A percentile compares a stretch with the other conserved stretches of the same genome.
Conservation (phyloP, 2,113 vertebrate genomes). For the Apteryx mantelli region DNA sequence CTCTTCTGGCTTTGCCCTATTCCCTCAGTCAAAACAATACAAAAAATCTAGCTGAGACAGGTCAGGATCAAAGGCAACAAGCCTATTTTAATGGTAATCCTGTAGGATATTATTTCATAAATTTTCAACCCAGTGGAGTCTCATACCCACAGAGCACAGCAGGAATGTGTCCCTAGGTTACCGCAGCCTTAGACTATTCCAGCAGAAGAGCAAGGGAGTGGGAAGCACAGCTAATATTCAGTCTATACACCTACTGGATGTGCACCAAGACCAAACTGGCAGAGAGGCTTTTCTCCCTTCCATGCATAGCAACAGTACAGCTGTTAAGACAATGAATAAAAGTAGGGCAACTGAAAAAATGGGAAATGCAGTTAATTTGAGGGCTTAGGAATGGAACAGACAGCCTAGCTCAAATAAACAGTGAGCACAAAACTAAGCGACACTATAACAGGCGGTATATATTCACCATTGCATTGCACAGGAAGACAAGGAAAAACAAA, state of each 20-base stretch:
- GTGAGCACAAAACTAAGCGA: background rate
- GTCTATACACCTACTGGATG: accelerated
- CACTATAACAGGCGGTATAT: too few relatives aligned
- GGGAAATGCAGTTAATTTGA: background rate
- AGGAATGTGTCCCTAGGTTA: background rate
- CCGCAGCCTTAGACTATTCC: background rate
- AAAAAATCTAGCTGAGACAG: background rate
- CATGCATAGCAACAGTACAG: accelerated
- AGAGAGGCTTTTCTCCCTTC: too few relatives aligned
- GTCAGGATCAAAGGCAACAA: background rate
- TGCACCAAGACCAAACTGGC: background rate
- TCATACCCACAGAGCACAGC: too few relatives aligned
- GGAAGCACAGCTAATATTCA: accelerated
- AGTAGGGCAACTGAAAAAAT: too few relatives aligned
- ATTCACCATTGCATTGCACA: accelerated
- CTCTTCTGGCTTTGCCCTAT: background rate
- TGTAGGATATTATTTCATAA: background rate
- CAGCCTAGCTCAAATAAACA: background rate
- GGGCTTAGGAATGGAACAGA: background rate
- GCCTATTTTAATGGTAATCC: background rate
- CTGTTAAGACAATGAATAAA: background rate
- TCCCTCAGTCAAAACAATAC: accelerated
- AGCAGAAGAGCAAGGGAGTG: too few relatives aligned
- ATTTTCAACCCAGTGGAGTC: accelerated
- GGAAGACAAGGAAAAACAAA: background rate